Evolutionary conservation across 2,797 vertebrate species (phyloP).

Genomic region (Epinephelus awoara): DNA sequence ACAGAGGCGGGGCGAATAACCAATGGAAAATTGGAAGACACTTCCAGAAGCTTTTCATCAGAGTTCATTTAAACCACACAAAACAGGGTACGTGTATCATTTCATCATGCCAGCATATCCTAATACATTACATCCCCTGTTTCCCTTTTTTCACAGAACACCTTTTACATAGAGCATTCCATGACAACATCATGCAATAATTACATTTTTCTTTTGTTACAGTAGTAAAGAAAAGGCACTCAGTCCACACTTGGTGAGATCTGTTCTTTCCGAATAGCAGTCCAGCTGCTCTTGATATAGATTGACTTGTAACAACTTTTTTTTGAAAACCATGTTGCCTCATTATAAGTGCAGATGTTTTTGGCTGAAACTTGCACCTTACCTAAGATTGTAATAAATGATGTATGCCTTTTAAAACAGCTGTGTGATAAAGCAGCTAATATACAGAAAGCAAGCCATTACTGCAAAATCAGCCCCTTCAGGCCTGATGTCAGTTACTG

Average conservation of each 20-base stretch:
- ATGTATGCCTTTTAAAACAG: slow-evolving; percentile 24
- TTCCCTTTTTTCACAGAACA: too few relatives aligned
- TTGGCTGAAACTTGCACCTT: neutral
- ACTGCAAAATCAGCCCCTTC: neutral
- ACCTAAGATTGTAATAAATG: slow-evolving; percentile 8
- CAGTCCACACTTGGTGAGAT: neutral
- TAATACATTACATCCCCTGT: too few relatives aligned
- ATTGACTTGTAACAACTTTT: neutral
- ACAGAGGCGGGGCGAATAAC: too few relatives aligned
- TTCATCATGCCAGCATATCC: too few relatives aligned
- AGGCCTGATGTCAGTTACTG: neutral
- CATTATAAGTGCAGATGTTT: neutral
- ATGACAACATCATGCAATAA: neutral
- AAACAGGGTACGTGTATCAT: too few relatives aligned
- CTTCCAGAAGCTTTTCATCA: too few relatives aligned
- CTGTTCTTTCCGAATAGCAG: neutral
- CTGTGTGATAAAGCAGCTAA: slow-evolving; percentile 17
- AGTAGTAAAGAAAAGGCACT: neutral
- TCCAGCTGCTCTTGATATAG: neutral
- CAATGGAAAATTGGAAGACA: too few relatives aligned
- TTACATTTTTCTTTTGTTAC: neutral
- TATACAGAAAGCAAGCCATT: neutral
- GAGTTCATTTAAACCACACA: too few relatives aligned
- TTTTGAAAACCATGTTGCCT: neutral
- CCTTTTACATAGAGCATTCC: neutral